Base-by-base conservation (phyloP, 2,113 vertebrate genomes). In the Sardina pilchardus region DNA sequence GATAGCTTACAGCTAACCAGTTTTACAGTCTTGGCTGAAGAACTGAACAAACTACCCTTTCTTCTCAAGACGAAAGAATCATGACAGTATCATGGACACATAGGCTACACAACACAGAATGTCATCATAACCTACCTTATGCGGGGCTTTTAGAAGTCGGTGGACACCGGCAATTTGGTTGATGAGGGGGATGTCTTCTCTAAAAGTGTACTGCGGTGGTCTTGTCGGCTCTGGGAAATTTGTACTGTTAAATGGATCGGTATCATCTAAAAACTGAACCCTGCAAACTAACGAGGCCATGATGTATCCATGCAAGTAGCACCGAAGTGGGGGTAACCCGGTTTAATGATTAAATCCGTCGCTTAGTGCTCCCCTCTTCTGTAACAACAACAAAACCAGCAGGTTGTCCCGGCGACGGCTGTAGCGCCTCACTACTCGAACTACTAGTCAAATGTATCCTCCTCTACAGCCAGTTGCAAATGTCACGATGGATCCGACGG, bases 241-340 rank as follows among this genome's bases (percentile, higher is more conserved):
- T 81, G 97, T 98, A 93, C 97, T 98, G 93, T 97, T 98, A 91
- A 99, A 98, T 80, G 97, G 97, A 94, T 98, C 97, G 86, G 97
- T 98, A 91, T 99, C 97, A 89, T 98, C 97, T 93, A 99, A 92
- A 91, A 99, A 97, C 94, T 98, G 97, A 93, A 99, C 97, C 93
- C 97, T 94, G 95, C 96, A 98, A 82, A 96, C 94, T 90, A 97
- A 93, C 90, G 96, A 96, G 93, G 96, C 95, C 97, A 99, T 99
- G 95, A 91, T 91, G 95, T 94, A 91, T 94, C 95, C 96, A 96
- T 97, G 90, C 95, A 94, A 91, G 87, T 87, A 81, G 84, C 87
- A 87, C 89, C 89, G 82, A 71, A 39, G 90, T 85, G 44, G 81
- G 86, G 53, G 83, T 17, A 43, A 36, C 87, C 83, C 71, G 45